Conservation (phyloP, 2,797 vertebrate genomes). For the Acomys russatus region DNA sequence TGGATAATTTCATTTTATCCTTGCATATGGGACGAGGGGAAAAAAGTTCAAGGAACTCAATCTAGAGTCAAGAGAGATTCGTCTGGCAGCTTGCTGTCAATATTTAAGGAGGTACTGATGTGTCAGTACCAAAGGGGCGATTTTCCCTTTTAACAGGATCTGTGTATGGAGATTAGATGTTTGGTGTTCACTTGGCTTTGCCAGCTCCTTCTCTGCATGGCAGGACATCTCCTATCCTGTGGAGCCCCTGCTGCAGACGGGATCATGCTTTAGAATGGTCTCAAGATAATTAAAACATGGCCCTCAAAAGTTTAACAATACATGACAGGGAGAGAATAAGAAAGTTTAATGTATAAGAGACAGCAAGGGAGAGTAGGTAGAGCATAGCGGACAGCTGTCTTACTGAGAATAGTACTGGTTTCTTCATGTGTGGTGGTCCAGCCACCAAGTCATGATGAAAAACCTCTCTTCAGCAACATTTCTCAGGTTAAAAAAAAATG, state of each 20-base stretch:
- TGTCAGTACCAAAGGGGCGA: not conserved
- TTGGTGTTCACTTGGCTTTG: not conserved
- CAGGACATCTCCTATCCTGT: not conserved
- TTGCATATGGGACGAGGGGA: not conserved
- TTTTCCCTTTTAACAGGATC: not conserved
- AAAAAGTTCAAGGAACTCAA: constrained; percentile 8
- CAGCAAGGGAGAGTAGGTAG: not conserved
- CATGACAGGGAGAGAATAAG: not conserved
- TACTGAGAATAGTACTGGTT: not conserved
- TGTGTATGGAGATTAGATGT: not conserved
- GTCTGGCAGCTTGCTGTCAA: not conserved
- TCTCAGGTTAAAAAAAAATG: constrained; percentile 39
- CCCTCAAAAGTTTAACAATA: not conserved
- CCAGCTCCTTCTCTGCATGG: not conserved
- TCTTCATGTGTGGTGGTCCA: not conserved
- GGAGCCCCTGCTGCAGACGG: not conserved
- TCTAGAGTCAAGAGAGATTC: not conserved
- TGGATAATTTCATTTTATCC: constrained; percentile 3
- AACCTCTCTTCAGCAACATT: not conserved
- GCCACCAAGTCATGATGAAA: not conserved
- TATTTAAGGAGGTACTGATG: not conserved
- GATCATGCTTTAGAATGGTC: not conserved
- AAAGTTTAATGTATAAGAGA: not conserved
- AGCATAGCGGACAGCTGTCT: not conserved
- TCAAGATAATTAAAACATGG: not conserved